Conservation (phyloP, 2,888 invertebrate genomes). For the Caenorhabditis sp. region DNA sequence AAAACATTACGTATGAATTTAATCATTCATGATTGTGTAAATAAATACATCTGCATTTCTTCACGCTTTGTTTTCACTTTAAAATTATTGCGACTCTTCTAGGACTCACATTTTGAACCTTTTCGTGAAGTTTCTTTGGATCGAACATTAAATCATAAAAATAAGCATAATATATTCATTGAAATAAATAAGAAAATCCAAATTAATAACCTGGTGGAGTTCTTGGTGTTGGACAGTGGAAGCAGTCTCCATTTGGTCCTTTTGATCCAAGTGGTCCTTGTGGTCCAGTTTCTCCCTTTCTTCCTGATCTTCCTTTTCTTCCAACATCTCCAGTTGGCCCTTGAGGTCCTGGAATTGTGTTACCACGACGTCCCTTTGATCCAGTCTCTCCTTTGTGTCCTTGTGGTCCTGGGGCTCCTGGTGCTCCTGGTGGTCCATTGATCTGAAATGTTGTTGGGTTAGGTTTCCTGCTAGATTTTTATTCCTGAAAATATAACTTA, state of each 20-base stretch:
- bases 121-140: too few species aligned
- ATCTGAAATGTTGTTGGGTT: slow-evolving; percentile 20
- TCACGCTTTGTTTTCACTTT: not conserved
- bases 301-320: slow-evolving; percentile 55
- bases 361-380: slow-evolving; percentile 60
- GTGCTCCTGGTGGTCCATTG: slow-evolving; percentile 57
- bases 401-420: slow-evolving; percentile 56
- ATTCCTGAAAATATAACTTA: slow-evolving; percentile 7
- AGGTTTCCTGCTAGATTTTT: not conserved
- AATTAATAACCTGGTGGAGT: slow-evolving; percentile 63
- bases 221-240: slow-evolving; percentile 65
- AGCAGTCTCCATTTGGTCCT: slow-evolving; percentile 62
- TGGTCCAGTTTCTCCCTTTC: slow-evolving; percentile 56
- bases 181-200: not conserved
- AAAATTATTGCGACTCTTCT: not conserved
- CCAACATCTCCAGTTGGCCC: slow-evolving; percentile 62
- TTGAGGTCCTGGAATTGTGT: slow-evolving; percentile 57
- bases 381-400: slow-evolving; percentile 62
- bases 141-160: too few species aligned
- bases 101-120: too few species aligned
- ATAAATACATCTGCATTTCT: not conserved
- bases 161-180: not conserved
- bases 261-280: slow-evolving; percentile 58
- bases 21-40: slow-evolving; percentile 11
- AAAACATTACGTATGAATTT: not conserved